These are phyloP conservation scores for Polylopha cassiicola DNA, from an alignment of 2,888 invertebrate genomes.

Conservation along the genomic window DNA sequence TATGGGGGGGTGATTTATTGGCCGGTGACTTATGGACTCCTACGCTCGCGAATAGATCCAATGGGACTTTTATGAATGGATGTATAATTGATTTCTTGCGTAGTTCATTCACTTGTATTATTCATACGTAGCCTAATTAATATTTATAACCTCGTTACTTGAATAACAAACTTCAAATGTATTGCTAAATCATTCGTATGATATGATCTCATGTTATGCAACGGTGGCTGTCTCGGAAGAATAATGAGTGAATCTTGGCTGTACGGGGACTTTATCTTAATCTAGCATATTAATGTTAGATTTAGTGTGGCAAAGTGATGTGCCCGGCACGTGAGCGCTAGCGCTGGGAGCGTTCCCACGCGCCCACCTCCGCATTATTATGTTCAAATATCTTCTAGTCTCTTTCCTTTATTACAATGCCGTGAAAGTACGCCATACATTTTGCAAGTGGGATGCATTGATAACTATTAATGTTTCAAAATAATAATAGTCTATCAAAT, in stretches of 20 bases:
- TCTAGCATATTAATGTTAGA: slow-evolving; percentile 71
- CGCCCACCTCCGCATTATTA: slow-evolving; percentile 74
- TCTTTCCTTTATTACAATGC: slow-evolving; percentile 71
- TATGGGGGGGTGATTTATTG: slow-evolving; percentile 41
- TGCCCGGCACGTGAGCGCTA: slow-evolving; percentile 70
- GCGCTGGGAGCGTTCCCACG: slow-evolving; percentile 77
- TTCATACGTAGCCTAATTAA: slow-evolving; percentile 36
- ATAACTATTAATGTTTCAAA: slow-evolving; percentile 10
- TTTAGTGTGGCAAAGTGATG: slow-evolving; percentile 65
- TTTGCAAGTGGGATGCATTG: slow-evolving; percentile 54
- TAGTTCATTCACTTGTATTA: slow-evolving; percentile 52
- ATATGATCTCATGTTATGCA: too few species aligned
- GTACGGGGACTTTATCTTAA: slow-evolving; percentile 52
- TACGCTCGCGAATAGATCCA: slow-evolving; percentile 49
- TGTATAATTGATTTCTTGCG: slow-evolving; percentile 52
- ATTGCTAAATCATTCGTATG: too few species aligned
- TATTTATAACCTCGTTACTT: slow-evolving; percentile 31
- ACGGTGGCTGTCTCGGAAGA: slow-evolving; percentile 35
- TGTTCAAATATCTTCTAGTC: slow-evolving; percentile 73
- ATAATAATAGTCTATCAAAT: too few species aligned
- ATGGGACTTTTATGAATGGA: slow-evolving; percentile 56
- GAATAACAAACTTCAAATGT: slow-evolving; percentile 16
- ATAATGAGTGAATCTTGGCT: slow-evolving; percentile 40
- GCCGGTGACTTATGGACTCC: slow-evolving; percentile 51
- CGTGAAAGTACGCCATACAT: slow-evolving; percentile 68